Conservation (phyloP, 2,797 vertebrate species). For the Girardinus metallicus region DNA sequence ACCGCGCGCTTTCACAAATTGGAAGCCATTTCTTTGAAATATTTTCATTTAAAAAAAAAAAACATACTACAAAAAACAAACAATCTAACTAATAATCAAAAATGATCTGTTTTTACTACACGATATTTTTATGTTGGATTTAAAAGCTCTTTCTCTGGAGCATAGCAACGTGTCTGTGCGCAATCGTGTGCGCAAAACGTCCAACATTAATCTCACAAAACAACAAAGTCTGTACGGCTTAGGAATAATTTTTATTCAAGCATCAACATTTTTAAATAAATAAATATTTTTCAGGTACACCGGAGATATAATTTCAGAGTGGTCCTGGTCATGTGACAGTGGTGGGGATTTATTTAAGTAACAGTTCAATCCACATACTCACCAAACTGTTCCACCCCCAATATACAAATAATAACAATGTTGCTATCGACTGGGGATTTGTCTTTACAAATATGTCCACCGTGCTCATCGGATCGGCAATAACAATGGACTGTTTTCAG, state of each 20-base stretch:
- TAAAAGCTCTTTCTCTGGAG: background rate
- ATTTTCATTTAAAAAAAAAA: background rate
- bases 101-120: background rate
- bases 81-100: background rate
- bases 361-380: slow-evolving; percentile 73
- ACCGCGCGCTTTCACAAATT: slow-evolving; percentile 7
- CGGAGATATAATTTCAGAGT: slow-evolving; percentile 82
- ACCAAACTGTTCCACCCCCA: slow-evolving; percentile 58
- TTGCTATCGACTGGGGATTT: slow-evolving; percentile 57
- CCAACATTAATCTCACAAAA: slow-evolving; percentile 49
- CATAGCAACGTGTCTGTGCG: slow-evolving; percentile 35
- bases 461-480: slow-evolving; percentile 67
- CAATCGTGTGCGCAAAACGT: slow-evolving; percentile 52
- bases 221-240: slow-evolving; percentile 54
- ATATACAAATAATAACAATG: slow-evolving; percentile 72
- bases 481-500: slow-evolving; percentile 76
- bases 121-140: background rate
- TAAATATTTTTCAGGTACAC: slow-evolving; percentile 93
- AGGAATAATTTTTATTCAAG: slow-evolving; percentile 85
- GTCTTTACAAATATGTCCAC: slow-evolving; percentile 70
- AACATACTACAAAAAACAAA: background rate
- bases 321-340: slow-evolving; percentile 61
- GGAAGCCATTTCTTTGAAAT: slow-evolving; percentile 2
- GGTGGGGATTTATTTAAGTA: slow-evolving; percentile 49
- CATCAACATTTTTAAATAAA: slow-evolving; percentile 94